Evolutionary conservation across 2,888 invertebrate genomes (phyloP).

Genomic region (Nephrotoma appendiculata): DNA sequence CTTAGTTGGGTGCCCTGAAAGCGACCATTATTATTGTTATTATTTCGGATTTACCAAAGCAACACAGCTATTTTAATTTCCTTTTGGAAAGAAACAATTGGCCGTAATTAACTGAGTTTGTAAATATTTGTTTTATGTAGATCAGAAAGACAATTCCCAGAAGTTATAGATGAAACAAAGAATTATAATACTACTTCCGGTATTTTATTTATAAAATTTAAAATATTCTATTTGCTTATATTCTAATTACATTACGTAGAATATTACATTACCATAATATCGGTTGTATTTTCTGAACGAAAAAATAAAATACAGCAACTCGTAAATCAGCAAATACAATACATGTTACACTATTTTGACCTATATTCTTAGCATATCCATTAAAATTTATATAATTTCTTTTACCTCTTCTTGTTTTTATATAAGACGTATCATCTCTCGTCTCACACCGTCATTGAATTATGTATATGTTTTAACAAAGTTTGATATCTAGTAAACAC

Average conservation of each 20-base stretch:
- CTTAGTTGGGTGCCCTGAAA: too few relatives aligned
- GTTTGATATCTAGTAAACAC: neutral
- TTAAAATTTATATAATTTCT: neutral
- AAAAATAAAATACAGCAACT: neutral
- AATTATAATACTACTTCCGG: neutral
- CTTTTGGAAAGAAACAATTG: neutral
- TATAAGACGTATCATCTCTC: neutral
- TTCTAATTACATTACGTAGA: neutral
- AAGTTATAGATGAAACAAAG: too few relatives aligned
- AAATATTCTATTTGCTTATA: neutral
- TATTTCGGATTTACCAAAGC: too few relatives aligned
- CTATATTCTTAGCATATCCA: neutral
- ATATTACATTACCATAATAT: neutral
- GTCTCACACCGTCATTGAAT: neutral
- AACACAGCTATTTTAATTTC: too few relatives aligned
- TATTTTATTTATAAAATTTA: neutral
- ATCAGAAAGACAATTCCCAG: neutral
- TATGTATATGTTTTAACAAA: neutral
- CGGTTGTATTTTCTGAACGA: neutral
- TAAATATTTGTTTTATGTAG: neutral
- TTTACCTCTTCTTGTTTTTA: neutral
- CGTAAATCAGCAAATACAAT: too few relatives aligned
- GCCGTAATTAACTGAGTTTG: neutral
- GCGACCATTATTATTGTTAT: too few relatives aligned
- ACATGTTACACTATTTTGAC: neutral